phyloP scores from a whole-genome alignment of 1,140 invertebrate species.

The Scylla paramamosain region DNA sequence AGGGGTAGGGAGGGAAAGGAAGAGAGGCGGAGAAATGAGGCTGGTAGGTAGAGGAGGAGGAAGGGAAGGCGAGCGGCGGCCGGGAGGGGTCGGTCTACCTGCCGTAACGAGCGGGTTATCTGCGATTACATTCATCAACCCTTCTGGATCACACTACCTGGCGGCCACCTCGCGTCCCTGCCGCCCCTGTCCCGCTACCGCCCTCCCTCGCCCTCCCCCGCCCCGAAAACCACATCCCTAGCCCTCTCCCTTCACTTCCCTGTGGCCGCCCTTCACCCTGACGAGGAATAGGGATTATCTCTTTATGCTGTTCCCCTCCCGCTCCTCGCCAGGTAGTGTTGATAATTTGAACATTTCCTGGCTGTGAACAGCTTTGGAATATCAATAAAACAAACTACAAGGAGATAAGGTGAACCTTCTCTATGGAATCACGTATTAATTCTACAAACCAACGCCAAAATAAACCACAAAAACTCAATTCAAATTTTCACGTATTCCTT shows the following conservation, averaged over 20 bases:
- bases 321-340: background rate
- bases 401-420: too few species aligned
- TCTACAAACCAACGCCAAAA: too few species aligned
- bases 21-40: background rate
- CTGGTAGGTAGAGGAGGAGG: background rate
- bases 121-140: constrained; percentile 60
- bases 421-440: too few species aligned
- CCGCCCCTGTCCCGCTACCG: constrained; percentile 29
- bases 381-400: background rate
- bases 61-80: background rate
- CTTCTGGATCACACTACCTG: constrained; percentile 60
- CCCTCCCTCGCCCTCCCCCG: background rate
- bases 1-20: background rate
- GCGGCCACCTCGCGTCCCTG: constrained; percentile 13
- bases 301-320: background rate
- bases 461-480: too few species aligned
- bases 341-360: background rate
- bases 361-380: background rate
- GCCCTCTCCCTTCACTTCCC: background rate
- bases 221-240: background rate
- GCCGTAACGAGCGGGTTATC: constrained; percentile 53
- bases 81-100: constrained; percentile 28
- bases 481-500: too few species aligned
- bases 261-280: background rate
- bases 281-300: background rate